phyloP scores from a whole-genome alignment of 2,113 vertebrate species.

The Sprattus sprattus region DNA sequence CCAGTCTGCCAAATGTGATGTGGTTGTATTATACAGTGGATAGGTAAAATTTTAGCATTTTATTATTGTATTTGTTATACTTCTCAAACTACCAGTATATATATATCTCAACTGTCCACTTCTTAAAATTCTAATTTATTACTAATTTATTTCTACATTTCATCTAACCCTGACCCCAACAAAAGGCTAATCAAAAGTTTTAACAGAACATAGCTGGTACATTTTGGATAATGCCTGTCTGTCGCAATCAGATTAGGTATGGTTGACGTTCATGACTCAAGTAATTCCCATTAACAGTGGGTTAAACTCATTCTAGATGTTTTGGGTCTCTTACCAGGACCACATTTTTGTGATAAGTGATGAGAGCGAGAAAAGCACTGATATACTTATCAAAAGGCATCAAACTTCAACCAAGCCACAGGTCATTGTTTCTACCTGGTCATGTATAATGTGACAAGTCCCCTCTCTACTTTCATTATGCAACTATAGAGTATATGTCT shows the following conservation, averaged over 20 bases:
- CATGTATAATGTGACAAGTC: too few relatives aligned
- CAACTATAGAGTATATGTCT: neutral
- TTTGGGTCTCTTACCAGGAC: neutral
- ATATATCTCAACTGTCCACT: too few relatives aligned
- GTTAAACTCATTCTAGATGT: neutral
- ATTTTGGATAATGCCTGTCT: neutral
- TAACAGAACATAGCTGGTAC: neutral
- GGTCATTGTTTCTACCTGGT: neutral
- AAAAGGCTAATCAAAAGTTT: neutral
- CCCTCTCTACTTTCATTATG: neutral
- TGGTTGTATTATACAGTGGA: neutral
- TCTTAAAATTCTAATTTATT: neutral
- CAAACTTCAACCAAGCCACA: neutral
- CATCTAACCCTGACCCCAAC: neutral
- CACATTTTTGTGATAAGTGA: neutral
- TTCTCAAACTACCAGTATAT: neutral
- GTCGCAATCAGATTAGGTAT: too few relatives aligned
- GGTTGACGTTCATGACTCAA: too few relatives aligned
- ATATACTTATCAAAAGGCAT: neutral
- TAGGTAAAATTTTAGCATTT: neutral
- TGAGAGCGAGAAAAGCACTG: neutral
- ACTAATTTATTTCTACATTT: neutral
- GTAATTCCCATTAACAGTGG: neutral
- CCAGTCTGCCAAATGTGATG: neutral
- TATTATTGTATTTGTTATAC: neutral